These are phyloP conservation scores for Neomorphus geoffroyi DNA, from an alignment of 2,797 vertebrate genomes.

Conservation along the genomic window DNA sequence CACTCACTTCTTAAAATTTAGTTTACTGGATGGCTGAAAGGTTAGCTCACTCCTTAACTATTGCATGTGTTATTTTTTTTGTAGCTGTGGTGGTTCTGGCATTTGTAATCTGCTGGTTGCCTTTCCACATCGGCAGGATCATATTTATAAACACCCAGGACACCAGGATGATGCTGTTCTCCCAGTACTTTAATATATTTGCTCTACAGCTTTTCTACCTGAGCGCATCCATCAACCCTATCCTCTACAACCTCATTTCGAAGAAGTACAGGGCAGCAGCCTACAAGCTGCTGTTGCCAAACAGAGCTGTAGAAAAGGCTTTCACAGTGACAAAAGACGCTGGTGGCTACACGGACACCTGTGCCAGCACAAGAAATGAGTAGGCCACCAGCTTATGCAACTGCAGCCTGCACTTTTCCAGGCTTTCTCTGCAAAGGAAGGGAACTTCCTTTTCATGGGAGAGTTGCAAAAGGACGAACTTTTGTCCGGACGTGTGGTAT, in stretches of 20 bases:
- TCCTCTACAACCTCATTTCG: conserved; percentile 91
- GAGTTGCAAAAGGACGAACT: background rate
- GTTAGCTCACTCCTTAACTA: background rate
- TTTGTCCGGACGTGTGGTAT: background rate
- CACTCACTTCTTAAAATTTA: rapidly evolving
- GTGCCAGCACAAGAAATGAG: background rate
- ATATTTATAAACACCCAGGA: conserved; percentile 75
- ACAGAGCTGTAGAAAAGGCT: conserved; percentile 51
- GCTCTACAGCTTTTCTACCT: conserved; percentile 91
- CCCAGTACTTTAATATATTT: conserved; percentile 88
- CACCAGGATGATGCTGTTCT: conserved; percentile 76
- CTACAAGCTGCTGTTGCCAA: conserved; percentile 78
- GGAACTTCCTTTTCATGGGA: background rate
- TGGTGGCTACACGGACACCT: conserved; percentile 72
- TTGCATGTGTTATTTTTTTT: conserved; percentile 41
- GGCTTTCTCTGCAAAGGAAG: background rate
- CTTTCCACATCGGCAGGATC: conserved; percentile 89
- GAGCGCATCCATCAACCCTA: conserved; percentile 87
- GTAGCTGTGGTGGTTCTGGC: conserved; percentile 87
- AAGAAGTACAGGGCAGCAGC: conserved; percentile 85
- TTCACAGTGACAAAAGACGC: conserved; percentile 44
- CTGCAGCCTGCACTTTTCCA: rapidly evolving
- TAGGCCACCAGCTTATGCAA: background rate
- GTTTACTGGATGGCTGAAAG: background rate
- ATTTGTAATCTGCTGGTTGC: conserved; percentile 90